phyloP scores from a whole-genome alignment of 2,113 vertebrate species.

The Sapayoa aenigma region DNA sequence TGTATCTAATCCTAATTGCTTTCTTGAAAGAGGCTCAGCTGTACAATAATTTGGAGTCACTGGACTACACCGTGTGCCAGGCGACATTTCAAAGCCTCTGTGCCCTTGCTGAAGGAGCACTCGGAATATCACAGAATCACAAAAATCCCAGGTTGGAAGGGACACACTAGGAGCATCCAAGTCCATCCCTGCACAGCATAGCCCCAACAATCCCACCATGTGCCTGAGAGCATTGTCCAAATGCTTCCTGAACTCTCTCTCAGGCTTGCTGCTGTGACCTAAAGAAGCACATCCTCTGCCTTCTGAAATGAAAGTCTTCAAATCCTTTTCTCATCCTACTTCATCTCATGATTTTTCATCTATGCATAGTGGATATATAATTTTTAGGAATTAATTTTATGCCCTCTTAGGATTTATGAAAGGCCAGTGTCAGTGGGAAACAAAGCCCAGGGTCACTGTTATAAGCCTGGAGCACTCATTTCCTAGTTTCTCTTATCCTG shows the following conservation, averaged over 20 bases:
- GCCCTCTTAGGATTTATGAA: neutral
- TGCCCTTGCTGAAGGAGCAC: neutral
- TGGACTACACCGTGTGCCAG: neutral
- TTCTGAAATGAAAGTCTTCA: neutral
- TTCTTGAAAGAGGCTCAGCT: neutral
- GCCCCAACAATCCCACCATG: neutral
- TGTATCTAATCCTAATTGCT: neutral
- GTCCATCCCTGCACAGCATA: neutral
- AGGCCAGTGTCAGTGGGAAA: rapidly evolving
- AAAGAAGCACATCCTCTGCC: neutral
- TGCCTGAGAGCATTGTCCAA: neutral
- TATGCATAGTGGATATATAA: neutral
- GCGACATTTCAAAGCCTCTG: neutral
- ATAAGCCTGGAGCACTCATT: neutral
- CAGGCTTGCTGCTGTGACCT: neutral
- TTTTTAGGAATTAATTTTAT: neutral
- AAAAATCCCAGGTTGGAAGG: neutral
- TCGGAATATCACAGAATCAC: neutral
- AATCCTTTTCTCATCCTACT: neutral
- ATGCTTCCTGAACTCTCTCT: neutral
- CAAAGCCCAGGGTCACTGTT: neutral
- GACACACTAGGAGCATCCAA: neutral
- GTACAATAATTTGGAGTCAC: neutral
- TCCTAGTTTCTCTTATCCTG: neutral
- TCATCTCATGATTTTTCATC: neutral